Conservation (phyloP, 2,113 vertebrate genomes). For the Clupea harengus region DNA sequence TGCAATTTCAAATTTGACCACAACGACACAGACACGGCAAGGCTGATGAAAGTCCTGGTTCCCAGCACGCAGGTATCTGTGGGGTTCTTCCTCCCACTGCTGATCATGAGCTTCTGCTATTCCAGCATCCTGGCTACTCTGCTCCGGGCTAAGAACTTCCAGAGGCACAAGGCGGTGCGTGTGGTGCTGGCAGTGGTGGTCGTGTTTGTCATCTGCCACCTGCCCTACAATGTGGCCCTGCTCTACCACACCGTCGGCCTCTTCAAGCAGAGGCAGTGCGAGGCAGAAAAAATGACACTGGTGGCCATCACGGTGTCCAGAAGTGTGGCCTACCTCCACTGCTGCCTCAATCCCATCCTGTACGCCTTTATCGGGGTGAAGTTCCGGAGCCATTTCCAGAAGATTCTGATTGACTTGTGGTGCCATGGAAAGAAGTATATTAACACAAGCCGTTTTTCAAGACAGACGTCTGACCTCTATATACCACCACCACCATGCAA, state of each 20-base stretch:
- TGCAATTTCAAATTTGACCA: constrained; percentile 71
- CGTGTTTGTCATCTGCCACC: constrained; percentile 82
- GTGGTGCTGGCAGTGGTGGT: constrained; percentile 81
- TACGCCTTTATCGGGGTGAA: constrained; percentile 91
- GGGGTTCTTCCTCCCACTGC: constrained; percentile 83
- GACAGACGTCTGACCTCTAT: constrained; percentile 67
- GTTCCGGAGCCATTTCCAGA: constrained; percentile 83
- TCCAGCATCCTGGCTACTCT: constrained; percentile 73
- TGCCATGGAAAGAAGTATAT: constrained; percentile 72
- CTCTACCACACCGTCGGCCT: constrained; percentile 68
- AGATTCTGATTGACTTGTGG: constrained; percentile 76
- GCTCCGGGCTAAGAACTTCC: constrained; percentile 75
- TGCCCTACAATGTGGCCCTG: constrained; percentile 82
- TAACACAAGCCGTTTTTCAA: constrained; percentile 56
- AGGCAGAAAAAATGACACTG: constrained; percentile 45
- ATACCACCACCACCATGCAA: constrained; percentile 66
- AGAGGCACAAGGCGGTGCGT: constrained; percentile 82
- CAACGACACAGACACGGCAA: constrained; percentile 53
- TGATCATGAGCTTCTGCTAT: constrained; percentile 85
- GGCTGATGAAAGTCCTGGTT: constrained; percentile 73
- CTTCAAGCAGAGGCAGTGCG: constrained; percentile 68
- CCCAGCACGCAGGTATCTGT: constrained; percentile 77
- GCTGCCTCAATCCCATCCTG: constrained; percentile 89
- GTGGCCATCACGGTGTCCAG: constrained; percentile 62
- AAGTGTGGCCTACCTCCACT: constrained; percentile 86